These are phyloP conservation scores for Myathropa florea DNA, from an alignment of 2,888 invertebrate genomes.

Conservation along the genomic window DNA sequence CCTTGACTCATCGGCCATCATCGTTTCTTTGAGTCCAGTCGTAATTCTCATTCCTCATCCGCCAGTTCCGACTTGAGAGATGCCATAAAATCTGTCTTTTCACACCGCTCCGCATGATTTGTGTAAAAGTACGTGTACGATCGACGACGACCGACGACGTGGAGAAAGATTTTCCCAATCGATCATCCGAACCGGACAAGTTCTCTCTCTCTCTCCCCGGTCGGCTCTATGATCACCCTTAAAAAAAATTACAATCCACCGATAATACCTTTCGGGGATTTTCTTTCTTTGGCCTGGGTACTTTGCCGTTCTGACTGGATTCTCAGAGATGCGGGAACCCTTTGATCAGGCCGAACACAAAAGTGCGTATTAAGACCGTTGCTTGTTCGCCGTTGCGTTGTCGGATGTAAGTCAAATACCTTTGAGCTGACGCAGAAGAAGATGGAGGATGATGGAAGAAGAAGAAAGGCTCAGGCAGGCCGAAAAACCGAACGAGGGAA, in stretches of 20 bases:
- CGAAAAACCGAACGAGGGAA: slow-evolving; percentile 13
- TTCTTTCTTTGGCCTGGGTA: neutral
- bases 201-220: too few species aligned
- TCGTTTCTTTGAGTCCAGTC: neutral
- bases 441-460: neutral
- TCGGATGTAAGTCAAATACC: slow-evolving; percentile 65
- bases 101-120: slow-evolving; percentile 28
- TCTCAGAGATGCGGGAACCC: slow-evolving; percentile 42
- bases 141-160: neutral
- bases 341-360: slow-evolving; percentile 65
- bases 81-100: slow-evolving; percentile 43
- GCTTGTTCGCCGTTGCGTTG: slow-evolving; percentile 3
- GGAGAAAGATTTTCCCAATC: slow-evolving; percentile 40
- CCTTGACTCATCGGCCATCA: slow-evolving; percentile 56
- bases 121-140: neutral
- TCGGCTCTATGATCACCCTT: slow-evolving; percentile 56
- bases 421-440: slow-evolving; percentile 15
- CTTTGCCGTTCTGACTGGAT: slow-evolving; percentile 2
- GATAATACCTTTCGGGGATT: slow-evolving; percentile 48
- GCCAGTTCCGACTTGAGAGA: slow-evolving; percentile 17
- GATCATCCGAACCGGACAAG: slow-evolving; percentile 47
- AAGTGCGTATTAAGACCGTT: slow-evolving; percentile 69
- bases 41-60: slow-evolving; percentile 25
- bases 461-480: neutral
- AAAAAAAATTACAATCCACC: slow-evolving; percentile 63